A percentile compares a stretch with the other conserved stretches of the same genome.
Conservation (phyloP, 2,113 vertebrate species). For the Ammodytes marinus region DNA sequence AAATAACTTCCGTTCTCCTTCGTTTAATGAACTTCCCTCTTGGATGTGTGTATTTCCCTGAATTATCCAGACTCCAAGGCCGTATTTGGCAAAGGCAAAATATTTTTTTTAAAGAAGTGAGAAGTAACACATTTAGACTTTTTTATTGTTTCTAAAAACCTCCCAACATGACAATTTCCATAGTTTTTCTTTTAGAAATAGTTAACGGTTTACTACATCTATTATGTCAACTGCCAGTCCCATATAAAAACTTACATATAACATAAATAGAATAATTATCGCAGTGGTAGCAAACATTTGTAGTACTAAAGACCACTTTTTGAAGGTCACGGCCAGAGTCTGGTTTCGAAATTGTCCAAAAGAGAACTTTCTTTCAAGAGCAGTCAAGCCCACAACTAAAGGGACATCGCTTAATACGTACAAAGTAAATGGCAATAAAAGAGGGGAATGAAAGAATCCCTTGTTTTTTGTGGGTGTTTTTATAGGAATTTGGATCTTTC, state of each 20-base stretch:
- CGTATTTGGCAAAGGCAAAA: background rate
- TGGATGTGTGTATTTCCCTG: constrained; percentile 32
- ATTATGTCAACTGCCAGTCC: background rate
- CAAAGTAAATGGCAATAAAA: too few relatives aligned
- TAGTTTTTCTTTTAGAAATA: background rate
- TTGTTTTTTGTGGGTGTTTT: too few relatives aligned
- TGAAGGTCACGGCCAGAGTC: too few relatives aligned
- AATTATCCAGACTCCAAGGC: constrained; percentile 17
- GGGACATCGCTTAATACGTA: too few relatives aligned
- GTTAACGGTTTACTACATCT: background rate
- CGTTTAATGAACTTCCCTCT: constrained; percentile 52
- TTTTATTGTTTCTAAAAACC: background rate
- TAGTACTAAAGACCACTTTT: too few relatives aligned
- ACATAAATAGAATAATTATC: background rate
- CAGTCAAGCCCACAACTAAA: too few relatives aligned
- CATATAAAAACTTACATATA: background rate
- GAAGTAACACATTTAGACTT: background rate
- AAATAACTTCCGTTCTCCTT: constrained; percentile 71
- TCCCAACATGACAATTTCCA: constrained; percentile 1
- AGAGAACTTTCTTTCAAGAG: too few relatives aligned
- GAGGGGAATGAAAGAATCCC: too few relatives aligned
- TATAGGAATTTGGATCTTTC: too few relatives aligned
- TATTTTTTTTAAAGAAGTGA: background rate
- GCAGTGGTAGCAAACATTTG: too few relatives aligned
- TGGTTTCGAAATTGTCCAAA: too few relatives aligned